These are phyloP conservation scores for Characodon lateralis DNA, from an alignment of 2,797 vertebrate species.

Conservation along the genomic window DNA sequence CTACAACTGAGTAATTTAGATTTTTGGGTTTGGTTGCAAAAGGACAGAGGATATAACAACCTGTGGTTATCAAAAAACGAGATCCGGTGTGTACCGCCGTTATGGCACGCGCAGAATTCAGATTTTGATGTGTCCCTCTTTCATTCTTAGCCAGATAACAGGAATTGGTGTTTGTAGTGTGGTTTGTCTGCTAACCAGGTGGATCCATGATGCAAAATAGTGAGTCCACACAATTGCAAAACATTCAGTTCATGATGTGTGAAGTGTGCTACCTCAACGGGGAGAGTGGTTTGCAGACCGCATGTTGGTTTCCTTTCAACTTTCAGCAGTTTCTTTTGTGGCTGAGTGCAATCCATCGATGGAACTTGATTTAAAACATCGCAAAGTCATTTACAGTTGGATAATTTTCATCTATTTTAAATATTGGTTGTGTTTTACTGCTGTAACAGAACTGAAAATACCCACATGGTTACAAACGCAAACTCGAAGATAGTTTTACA, in stretches of 20 bases:
- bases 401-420: conserved; percentile 54
- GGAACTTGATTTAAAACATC: conserved; percentile 52
- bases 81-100: conserved; percentile 63
- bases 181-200: conserved; percentile 69
- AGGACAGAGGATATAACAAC: conserved; percentile 51
- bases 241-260: conserved; percentile 56
- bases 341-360: conserved; percentile 52
- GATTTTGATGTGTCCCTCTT: conserved; percentile 75
- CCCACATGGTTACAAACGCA: conserved; percentile 5
- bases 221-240: conserved; percentile 55
- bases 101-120: conserved; percentile 61
- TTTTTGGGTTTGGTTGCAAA: conserved; percentile 67
- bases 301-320: conserved; percentile 73
- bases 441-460: conserved; percentile 52
- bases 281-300: conserved; percentile 74
- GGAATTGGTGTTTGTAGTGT: conserved; percentile 61
- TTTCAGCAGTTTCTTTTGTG: conserved; percentile 77
- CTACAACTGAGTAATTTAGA: conserved; percentile 76
- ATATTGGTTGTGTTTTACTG: conserved; percentile 26
- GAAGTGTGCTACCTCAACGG: conserved; percentile 74
- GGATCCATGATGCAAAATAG: conserved; percentile 47
- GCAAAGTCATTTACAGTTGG: conserved; percentile 45
- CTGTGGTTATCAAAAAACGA: conserved; percentile 74
- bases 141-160: conserved; percentile 68
- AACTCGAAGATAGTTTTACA: conserved; percentile 38